Evolutionary conservation across 2,113 vertebrate genomes (phyloP).

Genomic region (Daubentonia madagascariensis): DNA sequence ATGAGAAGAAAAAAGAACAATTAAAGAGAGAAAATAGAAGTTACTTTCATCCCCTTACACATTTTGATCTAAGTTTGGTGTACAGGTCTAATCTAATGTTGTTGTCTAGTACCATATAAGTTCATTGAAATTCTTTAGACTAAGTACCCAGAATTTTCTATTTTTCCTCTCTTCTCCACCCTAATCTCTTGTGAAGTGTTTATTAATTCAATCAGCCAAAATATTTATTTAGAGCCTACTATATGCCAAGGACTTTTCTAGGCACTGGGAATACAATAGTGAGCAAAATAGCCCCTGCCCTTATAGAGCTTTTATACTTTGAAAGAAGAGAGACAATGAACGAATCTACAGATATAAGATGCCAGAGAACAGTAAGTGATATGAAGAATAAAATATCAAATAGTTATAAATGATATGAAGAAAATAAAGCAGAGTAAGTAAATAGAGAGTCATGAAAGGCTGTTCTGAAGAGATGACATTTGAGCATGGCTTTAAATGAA

Average conservation of each 20-base stretch:
- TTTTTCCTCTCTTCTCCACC: background rate
- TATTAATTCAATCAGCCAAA: constrained; percentile 27
- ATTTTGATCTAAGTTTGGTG: constrained; percentile 35
- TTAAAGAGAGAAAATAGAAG: background rate
- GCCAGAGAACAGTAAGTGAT: background rate
- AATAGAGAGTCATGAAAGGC: background rate
- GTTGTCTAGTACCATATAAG: background rate
- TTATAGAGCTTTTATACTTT: background rate
- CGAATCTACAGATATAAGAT: constrained; percentile 17
- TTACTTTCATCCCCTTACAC: background rate
- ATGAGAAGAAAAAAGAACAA: background rate
- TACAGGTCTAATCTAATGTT: background rate
- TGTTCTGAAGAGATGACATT: constrained; percentile 13
- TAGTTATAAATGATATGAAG: background rate
- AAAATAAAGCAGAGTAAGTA: background rate
- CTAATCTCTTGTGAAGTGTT: constrained; percentile 1
- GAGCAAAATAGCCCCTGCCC: background rate
- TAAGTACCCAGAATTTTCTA: constrained; percentile 1
- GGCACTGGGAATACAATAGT: background rate
- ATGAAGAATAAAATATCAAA: background rate
- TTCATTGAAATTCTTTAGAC: background rate
- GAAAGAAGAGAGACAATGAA: background rate
- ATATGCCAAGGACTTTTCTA: constrained; percentile 19
- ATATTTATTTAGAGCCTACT: background rate
- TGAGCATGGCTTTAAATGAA: constrained; percentile 29